phyloP scores from a whole-genome alignment of 2,113 vertebrate genomes.

The Brienomyrus brachyistius region DNA sequence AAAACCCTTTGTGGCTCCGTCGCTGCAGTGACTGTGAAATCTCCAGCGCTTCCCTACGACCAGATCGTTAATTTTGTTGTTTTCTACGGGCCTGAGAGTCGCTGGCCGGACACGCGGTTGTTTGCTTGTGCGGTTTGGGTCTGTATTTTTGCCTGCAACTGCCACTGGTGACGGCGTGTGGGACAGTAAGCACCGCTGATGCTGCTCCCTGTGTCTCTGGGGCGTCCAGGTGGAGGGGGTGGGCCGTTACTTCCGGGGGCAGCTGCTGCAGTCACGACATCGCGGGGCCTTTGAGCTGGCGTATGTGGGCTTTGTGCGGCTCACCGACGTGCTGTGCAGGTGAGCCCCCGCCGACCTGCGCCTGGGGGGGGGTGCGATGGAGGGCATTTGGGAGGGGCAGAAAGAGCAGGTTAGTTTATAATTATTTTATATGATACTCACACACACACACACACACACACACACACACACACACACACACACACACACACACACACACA shows the following conservation, averaged over 20 bases:
- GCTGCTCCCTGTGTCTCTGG: not conserved
- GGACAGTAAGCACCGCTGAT: constrained; percentile 3
- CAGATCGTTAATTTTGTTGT: not conserved
- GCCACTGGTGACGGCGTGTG: not conserved
- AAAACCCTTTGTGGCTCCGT: not conserved
- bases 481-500: not conserved
- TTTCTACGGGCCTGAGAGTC: not conserved
- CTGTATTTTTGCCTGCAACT: not conserved
- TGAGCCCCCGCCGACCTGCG: constrained; percentile 27
- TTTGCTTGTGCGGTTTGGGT: not conserved
- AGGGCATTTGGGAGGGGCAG: not conserved
- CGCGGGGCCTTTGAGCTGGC: constrained; percentile 94
- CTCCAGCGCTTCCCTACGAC: not conserved
- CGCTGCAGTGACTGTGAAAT: not conserved
- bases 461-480: too few relatives aligned
- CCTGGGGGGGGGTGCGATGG: not conserved
- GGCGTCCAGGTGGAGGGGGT: constrained; percentile 75
- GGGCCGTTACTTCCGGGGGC: constrained; percentile 86
- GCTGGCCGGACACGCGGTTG: not conserved
- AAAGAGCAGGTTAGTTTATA: not conserved
- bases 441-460: too few relatives aligned
- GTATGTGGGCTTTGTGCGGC: constrained; percentile 88
- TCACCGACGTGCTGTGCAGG: constrained; percentile 87
- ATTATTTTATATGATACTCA: not conserved
- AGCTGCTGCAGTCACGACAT: constrained; percentile 90